Percentiles rank a stretch among this genome's conserved stretches.
Evolutionary conservation across 1,140 invertebrate genomes (phyloP).

Genomic region (Danaus plexippus): DNA sequence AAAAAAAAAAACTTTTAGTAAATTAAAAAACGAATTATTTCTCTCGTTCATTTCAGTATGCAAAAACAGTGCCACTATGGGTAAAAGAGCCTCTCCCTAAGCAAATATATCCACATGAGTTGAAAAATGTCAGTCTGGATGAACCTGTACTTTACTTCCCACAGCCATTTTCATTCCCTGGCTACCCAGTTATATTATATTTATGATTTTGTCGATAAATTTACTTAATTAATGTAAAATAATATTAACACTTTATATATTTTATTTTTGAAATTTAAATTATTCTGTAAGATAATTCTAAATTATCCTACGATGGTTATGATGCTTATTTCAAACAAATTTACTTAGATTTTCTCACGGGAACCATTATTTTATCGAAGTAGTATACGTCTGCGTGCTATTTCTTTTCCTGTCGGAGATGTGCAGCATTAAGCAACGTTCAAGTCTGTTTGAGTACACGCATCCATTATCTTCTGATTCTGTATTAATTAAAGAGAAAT

Average conservation of each 20-base stretch:
- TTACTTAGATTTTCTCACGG: too few relatives aligned
- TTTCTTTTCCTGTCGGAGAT: slow-evolving; percentile 39
- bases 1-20: too few relatives aligned
- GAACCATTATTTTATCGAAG: too few relatives aligned
- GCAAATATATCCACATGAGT: slow-evolving; percentile 43
- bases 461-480: slow-evolving; percentile 59
- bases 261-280: too few relatives aligned
- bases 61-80: slow-evolving; percentile 13
- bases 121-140: slow-evolving; percentile 34
- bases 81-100: slow-evolving; percentile 30
- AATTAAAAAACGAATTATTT: slow-evolving; percentile 2
- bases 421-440: slow-evolving; percentile 51
- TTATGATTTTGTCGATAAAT: slow-evolving; percentile 18
- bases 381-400: slow-evolving; percentile 4
- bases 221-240: not conserved
- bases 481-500: slow-evolving; percentile 24
- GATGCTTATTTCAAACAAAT: too few relatives aligned
- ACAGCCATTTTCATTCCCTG: slow-evolving; percentile 54
- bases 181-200: slow-evolving; percentile 54
- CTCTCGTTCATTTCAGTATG: slow-evolving; percentile 18
- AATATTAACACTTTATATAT: too few relatives aligned
- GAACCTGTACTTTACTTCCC: slow-evolving; percentile 48
- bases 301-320: too few relatives aligned
- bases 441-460: slow-evolving; percentile 61
- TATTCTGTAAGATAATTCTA: too few relatives aligned